phyloP scores from a whole-genome alignment of 2,888 invertebrate genomes.

The Sepiola atlantica region DNA sequence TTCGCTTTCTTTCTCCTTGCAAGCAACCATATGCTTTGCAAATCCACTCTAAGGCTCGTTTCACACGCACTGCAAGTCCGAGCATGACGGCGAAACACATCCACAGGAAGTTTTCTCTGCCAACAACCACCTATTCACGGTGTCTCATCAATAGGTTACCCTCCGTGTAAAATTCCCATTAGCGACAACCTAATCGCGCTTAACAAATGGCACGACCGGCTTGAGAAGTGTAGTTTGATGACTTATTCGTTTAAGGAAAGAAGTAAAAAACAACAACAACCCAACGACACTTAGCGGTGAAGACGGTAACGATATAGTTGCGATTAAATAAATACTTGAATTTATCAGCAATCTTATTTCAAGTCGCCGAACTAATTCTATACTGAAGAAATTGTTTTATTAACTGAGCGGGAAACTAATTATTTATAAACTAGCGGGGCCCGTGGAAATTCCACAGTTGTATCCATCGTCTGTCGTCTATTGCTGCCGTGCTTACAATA shows the following conservation, averaged over 20 bases:
- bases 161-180: background rate
- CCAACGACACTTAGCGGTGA: background rate
- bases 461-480: too few species aligned
- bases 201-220: background rate
- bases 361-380: background rate
- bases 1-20: background rate
- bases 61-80: background rate
- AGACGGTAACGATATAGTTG: background rate
- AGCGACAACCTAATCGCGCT: background rate
- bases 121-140: background rate
- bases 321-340: background rate
- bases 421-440: background rate
- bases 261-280: background rate
- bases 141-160: background rate
- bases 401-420: background rate
- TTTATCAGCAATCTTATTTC: background rate
- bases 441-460: too few species aligned
- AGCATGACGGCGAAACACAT: background rate
- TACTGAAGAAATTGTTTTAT: background rate
- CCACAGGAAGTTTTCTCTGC: background rate
- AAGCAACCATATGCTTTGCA: background rate
- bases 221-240: background rate
- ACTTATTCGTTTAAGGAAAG: background rate
- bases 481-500: too few species aligned
- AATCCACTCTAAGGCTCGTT: background rate